These are phyloP conservation scores for Sciurus vulgaris DNA, from an alignment of 2,797 vertebrate species.

Conservation along the genomic window DNA sequence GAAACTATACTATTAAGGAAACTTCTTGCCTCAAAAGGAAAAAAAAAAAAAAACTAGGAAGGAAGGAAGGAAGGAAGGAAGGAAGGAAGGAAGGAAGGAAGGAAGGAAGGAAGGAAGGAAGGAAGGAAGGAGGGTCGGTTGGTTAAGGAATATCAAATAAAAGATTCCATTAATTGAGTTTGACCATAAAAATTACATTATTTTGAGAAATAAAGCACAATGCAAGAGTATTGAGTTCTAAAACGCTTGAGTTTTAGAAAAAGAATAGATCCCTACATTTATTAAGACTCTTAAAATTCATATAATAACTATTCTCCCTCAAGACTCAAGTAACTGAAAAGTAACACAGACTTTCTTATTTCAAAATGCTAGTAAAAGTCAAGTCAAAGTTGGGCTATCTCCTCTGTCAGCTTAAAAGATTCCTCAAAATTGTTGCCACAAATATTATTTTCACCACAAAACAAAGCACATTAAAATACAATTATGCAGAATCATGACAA, in stretches of 20 bases:
- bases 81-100: background rate
- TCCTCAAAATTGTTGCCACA: slow-evolving; percentile 70
- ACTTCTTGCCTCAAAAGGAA: slow-evolving; percentile 81
- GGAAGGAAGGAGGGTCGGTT: background rate
- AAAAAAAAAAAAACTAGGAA: background rate
- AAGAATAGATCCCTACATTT: slow-evolving; percentile 67
- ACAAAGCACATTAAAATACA: slow-evolving; percentile 51
- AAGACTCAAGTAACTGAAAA: slow-evolving; percentile 64
- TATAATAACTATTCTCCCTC: slow-evolving; percentile 22
- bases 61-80: too few relatives aligned
- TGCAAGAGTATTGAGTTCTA: slow-evolving; percentile 77
- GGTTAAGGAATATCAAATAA: slow-evolving; percentile 80
- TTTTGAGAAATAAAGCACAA: slow-evolving; percentile 81
- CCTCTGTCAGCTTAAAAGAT: slow-evolving; percentile 65
- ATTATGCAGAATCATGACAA: slow-evolving; percentile 46
- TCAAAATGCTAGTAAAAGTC: slow-evolving; percentile 80
- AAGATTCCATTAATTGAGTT: slow-evolving; percentile 80
- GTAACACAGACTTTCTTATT: slow-evolving; percentile 74
- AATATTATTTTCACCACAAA: slow-evolving; percentile 46
- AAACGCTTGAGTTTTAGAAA: slow-evolving; percentile 83
- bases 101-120: too few relatives aligned
- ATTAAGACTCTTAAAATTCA: slow-evolving; percentile 55
- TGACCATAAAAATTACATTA: slow-evolving; percentile 86
- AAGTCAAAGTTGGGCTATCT: slow-evolving; percentile 72
- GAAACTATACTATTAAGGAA: slow-evolving; percentile 88